A percentile compares a stretch with the other conserved stretches of the same genome.
Conservation (phyloP, 2,888 invertebrate genomes). For the Drosophila ezoana region DNA sequence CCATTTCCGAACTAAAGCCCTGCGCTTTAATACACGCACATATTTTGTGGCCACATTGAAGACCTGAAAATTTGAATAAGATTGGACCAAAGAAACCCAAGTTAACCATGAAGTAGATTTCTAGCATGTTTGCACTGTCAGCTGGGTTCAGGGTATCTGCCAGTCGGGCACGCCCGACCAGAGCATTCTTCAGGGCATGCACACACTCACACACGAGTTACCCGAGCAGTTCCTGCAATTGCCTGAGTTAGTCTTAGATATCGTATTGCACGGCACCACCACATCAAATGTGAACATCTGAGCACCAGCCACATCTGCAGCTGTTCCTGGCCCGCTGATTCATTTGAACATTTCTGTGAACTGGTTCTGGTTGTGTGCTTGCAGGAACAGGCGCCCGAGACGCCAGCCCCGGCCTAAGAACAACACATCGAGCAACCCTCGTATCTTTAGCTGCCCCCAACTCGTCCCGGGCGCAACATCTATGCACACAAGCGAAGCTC, state of each 20-base stretch:
- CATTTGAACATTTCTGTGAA: conserved; percentile 4
- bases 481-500: no score
- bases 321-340: conserved; percentile 7
- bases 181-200: no score
- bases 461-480: conserved; percentile 2
- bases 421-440: conserved; percentile 13
- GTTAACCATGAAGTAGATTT: background rate
- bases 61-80: no score
- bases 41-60: no score
- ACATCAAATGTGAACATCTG: conserved; percentile 7
- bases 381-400: conserved; percentile 77
- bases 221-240: background rate
- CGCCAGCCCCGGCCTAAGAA: conserved; percentile 67
- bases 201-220: background rate
- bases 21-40: no score
- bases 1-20: no score
- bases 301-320: conserved; percentile 13
- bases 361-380: conserved; percentile 38
- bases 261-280: conserved; percentile 17
- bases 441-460: background rate
- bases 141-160: no score
- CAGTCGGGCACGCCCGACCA: no score
- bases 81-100: no score
- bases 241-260: conserved; percentile 5
- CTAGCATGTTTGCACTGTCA: no score